These are phyloP conservation scores for Pungitius pungitius DNA, from an alignment of 2,113 vertebrate genomes.

Conservation along the genomic window DNA sequence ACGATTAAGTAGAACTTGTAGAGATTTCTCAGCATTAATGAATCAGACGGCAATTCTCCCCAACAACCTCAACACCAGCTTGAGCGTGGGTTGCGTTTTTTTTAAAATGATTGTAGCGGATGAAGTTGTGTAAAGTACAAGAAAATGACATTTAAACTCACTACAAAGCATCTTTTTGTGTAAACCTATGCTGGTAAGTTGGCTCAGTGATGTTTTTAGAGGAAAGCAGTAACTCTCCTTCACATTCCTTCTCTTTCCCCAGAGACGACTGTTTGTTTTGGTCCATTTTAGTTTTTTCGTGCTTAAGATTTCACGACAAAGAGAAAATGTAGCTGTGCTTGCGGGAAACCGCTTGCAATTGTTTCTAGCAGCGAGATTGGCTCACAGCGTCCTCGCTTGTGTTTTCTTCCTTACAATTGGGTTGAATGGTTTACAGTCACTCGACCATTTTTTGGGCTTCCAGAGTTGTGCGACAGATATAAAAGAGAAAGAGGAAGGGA, in stretches of 20 bases:
- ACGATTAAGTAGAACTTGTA: slow-evolving; percentile 14
- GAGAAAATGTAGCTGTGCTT: slow-evolving; percentile 38
- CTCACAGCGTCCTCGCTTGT: slow-evolving; percentile 47
- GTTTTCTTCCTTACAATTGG: slow-evolving; percentile 21
- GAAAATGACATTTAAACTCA: not conserved
- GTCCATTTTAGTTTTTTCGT: slow-evolving; percentile 43
- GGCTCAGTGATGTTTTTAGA: not conserved
- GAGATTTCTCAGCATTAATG: slow-evolving; percentile 22
- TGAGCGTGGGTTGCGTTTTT: not conserved
- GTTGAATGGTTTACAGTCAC: slow-evolving; percentile 49
- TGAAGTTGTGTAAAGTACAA: not conserved
- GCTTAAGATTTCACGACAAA: slow-evolving; percentile 39
- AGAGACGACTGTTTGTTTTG: slow-evolving; percentile 15
- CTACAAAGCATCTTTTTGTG: not conserved
- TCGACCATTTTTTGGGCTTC: slow-evolving; percentile 45
- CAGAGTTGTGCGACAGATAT: slow-evolving; percentile 53
- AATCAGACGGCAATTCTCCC: slow-evolving; percentile 15
- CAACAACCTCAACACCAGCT: not conserved
- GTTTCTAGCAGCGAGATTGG: slow-evolving; percentile 64
- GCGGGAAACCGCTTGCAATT: slow-evolving; percentile 64
- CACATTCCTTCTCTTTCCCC: slow-evolving; percentile 37
- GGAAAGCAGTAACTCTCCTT: slow-evolving; percentile 10
- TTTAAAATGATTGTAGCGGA: not conserved
- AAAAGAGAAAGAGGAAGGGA: slow-evolving; percentile 46
- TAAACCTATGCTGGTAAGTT: not conserved